Conservation (phyloP, 2,797 vertebrate genomes). For the Enteromius paludinosus region DNA sequence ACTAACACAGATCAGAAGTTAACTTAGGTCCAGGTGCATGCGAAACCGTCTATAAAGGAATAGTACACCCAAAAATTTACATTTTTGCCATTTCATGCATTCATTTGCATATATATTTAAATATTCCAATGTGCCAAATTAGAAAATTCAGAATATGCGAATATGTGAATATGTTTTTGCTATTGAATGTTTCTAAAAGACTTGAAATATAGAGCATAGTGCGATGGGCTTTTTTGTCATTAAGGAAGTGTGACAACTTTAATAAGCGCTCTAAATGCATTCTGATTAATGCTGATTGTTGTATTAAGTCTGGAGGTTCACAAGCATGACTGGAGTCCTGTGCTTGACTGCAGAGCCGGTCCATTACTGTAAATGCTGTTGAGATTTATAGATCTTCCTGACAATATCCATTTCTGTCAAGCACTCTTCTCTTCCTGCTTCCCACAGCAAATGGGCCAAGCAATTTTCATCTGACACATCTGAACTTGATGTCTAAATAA, state of each 20-base stretch:
- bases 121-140: background rate
- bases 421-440: slow-evolving; percentile 36
- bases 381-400: slow-evolving; percentile 61
- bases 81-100: background rate
- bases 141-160: background rate
- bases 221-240: background rate
- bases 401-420: slow-evolving; percentile 54
- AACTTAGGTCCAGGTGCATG: too few species aligned
- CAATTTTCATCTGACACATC: slow-evolving; percentile 22
- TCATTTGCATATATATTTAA: background rate
- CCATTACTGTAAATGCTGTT: slow-evolving; percentile 67
- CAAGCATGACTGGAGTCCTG: slow-evolving; percentile 16
- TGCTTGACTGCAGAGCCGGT: slow-evolving; percentile 56
- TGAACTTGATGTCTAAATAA: slow-evolving; percentile 19
- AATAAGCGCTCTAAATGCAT: slow-evolving; percentile 1
- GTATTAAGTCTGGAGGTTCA: slow-evolving; percentile 8
- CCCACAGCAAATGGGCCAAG: slow-evolving; percentile 22
- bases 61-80: background rate
- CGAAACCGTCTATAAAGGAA: background rate
- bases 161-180: background rate
- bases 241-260: slow-evolving; percentile 6
- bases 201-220: background rate
- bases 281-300: slow-evolving; percentile 29
- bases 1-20: too few species aligned
- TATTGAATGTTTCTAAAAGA: background rate